Conservation (phyloP, 2,888 invertebrate genomes). For the Melinopterus prodromus region DNA sequence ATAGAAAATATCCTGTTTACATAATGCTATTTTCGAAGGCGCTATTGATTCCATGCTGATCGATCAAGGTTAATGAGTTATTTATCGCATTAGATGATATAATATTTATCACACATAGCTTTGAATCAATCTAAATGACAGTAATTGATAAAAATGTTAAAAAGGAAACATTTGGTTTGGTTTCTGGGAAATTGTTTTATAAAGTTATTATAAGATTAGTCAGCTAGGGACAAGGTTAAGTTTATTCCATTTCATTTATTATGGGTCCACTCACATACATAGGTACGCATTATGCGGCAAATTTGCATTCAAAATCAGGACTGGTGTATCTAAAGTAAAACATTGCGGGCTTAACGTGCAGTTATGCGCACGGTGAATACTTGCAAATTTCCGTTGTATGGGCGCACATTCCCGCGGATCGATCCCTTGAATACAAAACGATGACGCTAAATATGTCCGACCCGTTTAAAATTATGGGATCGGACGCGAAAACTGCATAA, state of each 20-base stretch:
- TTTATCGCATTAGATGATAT: background rate
- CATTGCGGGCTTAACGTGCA: constrained; percentile 16
- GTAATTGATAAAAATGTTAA: too few relatives aligned
- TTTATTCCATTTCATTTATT: constrained; percentile 5
- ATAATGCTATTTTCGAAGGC: background rate
- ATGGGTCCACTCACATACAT: constrained; percentile 5
- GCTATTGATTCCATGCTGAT: background rate
- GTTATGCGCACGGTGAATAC: constrained; percentile 8
- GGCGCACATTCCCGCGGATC: constrained; percentile 19
- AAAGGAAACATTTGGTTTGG: too few relatives aligned
- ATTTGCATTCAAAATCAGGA: constrained; percentile 22
- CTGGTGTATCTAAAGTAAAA: constrained; percentile 18
- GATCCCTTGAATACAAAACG: constrained; percentile 26
- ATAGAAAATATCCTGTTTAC: background rate
- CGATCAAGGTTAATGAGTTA: background rate
- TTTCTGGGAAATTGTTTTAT: background rate
- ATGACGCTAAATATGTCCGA: constrained; percentile 26
- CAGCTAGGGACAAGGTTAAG: constrained; percentile 9
- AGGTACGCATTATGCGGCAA: constrained; percentile 8
- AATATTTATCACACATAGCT: background rate
- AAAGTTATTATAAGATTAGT: background rate
- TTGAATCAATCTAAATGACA: too few relatives aligned
- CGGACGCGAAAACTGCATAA: constrained; percentile 19
- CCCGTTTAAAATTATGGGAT: constrained; percentile 21
- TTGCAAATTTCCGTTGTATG: constrained; percentile 20